Base-by-base conservation (phyloP, 1,140 invertebrate species). In the Calliphora vicina region DNA sequence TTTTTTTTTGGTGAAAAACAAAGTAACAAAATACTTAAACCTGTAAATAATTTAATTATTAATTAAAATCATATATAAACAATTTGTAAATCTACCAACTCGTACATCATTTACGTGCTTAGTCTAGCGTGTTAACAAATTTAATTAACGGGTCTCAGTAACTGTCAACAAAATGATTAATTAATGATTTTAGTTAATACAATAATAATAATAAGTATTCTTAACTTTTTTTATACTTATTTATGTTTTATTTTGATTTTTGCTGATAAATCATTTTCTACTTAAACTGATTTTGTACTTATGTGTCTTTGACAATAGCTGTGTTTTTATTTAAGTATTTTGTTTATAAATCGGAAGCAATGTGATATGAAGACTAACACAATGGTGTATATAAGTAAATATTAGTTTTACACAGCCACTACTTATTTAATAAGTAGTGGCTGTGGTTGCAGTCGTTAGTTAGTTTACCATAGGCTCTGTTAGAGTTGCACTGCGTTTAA, bases 81-180 rank as follows among this genome's bases (percentile, higher is more conserved):
- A 50, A 50, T 50, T 17, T 50, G 13, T n/a, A 1, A 4, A 50
- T 1, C 45, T 15, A 50, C 45, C 45, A 15, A 50, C 45, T 50
- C 45, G 45, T 50, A 17, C 17, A 50, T 50, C 45, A 50, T 6
- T 10, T 50, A 15, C 35, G 35, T 35, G 35, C 15, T 50, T 50
- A 15, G 12, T 50, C 17, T n/a, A 50, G 13, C 12, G 4, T 50
- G 45, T 50, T 50, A 15, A 50, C 17, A 50, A 67, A 67, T 23
- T 67, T 9, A 67, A 67, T 67, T 67, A 67, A 67, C 25, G 61
- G 61, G 61, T 67, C n/a, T 23, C 9, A 20, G 25, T 67, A 67
- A 67, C 61, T 67, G 61, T 23, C 61, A 67, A 67, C 61, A 25
- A 23, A 67, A 25, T 67, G 61, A 67, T 67, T 67, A 67, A 67